phyloP scores from a whole-genome alignment of 2,888 invertebrate species.

The Antitype chi region DNA sequence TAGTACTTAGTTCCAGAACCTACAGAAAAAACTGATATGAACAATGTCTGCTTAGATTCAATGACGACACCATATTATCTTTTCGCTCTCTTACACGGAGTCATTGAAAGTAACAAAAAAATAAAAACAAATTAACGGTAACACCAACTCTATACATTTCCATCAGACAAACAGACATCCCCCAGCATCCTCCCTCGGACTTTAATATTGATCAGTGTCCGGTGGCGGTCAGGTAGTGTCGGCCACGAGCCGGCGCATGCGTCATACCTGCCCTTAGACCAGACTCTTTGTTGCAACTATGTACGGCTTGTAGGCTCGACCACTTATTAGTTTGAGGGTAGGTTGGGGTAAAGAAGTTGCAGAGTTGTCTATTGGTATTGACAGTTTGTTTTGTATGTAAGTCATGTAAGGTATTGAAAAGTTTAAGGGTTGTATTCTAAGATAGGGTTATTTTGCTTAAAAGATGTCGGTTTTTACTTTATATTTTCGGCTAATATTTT shows the following conservation, averaged over 20 bases:
- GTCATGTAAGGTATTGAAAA: background rate
- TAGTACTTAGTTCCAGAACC: background rate
- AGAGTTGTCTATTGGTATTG: background rate
- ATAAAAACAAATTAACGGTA: conserved; percentile 54
- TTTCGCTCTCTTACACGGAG: background rate
- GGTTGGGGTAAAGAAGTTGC: background rate
- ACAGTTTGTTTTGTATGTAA: background rate
- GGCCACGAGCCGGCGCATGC: conserved; percentile 87
- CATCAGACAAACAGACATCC: conserved; percentile 89
- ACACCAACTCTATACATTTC: conserved; percentile 78
- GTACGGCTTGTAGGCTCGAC: conserved; percentile 34
- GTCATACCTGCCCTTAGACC: conserved; percentile 68
- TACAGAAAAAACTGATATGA: background rate
- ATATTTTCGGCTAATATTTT: no score
- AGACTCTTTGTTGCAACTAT: conserved; percentile 69
- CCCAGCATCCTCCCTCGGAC: conserved; percentile 90
- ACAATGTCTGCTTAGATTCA: background rate
- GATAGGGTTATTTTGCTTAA: no score
- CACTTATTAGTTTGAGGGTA: conserved; percentile 27
- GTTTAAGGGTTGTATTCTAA: no score
- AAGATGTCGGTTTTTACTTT: no score
- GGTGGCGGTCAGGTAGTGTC: conserved; percentile 90
- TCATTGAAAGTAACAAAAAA: background rate
- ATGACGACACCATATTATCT: background rate
- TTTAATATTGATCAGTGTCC: conserved; percentile 91